These are phyloP conservation scores for Brachyhypopomus occidentalis DNA, from an alignment of 2,113 vertebrate genomes.

Conservation along the genomic window DNA sequence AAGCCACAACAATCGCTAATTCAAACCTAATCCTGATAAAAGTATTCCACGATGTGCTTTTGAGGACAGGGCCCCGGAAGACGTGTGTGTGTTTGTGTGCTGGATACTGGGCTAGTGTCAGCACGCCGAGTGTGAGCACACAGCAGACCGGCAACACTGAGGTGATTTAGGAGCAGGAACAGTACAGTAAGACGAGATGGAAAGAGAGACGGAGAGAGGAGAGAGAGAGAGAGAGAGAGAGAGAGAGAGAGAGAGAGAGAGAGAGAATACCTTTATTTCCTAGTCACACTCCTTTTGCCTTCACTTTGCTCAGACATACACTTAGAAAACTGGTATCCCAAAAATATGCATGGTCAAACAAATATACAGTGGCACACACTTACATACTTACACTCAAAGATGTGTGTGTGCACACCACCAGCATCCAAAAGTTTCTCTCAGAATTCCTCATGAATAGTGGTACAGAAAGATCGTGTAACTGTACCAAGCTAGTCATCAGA, in stretches of 20 bases:
- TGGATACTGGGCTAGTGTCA: not conserved
- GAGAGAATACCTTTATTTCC: not conserved
- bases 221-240: not conserved
- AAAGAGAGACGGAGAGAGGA: not conserved
- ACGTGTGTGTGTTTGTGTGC: not conserved
- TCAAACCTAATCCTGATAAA: no score
- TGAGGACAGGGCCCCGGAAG: no score
- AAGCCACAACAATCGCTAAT: no score
- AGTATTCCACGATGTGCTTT: no score
- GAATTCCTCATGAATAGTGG: not conserved
- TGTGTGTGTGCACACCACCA: not conserved
- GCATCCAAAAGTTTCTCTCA: not conserved
- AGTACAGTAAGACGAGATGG: not conserved
- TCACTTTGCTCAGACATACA: not conserved
- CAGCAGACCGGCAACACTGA: not conserved
- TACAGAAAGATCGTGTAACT: not conserved
- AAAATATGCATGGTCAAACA: not conserved
- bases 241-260: not conserved
- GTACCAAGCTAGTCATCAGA: no score
- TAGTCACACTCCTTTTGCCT: not conserved
- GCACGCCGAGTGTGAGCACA: no score
- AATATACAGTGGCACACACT: not conserved
- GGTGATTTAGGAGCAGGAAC: conserved; percentile 9
- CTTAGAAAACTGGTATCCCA: not conserved
- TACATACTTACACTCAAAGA: not conserved